phyloP scores from a whole-genome alignment of 2,113 vertebrate genomes.

The Sarotherodon lohbergeri region DNA sequence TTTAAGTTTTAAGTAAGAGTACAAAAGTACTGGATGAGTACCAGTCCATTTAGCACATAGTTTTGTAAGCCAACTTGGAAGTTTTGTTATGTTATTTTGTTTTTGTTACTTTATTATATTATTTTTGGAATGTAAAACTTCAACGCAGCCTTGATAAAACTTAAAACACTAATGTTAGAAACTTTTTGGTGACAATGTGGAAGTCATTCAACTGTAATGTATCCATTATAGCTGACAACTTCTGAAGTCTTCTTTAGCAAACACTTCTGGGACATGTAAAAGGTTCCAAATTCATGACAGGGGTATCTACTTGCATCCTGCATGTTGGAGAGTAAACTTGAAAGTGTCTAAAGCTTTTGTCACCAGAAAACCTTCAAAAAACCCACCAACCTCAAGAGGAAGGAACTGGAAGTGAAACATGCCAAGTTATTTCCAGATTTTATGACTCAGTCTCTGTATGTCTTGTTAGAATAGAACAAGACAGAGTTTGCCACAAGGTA shows the following conservation, averaged over 20 bases:
- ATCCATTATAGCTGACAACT: background rate
- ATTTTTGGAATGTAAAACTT: background rate
- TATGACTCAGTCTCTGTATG: background rate
- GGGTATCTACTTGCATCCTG: background rate
- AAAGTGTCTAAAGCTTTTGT: background rate
- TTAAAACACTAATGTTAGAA: background rate
- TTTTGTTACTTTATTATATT: background rate
- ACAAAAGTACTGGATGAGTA: fast-evolving
- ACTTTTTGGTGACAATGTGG: background rate
- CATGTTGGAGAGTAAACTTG: background rate
- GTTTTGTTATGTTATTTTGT: background rate
- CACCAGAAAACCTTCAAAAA: background rate
- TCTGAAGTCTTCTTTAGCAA: background rate
- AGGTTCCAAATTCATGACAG: background rate
- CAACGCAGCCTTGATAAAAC: background rate
- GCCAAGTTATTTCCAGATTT: background rate
- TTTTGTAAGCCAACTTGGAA: background rate
- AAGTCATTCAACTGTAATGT: background rate
- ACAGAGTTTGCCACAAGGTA: background rate
- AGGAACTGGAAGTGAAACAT: background rate
- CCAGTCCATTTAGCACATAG: background rate
- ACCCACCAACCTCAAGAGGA: background rate
- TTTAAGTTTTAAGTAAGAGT: background rate
- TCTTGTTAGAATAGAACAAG: background rate
- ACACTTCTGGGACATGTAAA: background rate